Conservation (phyloP, 2,797 vertebrate species). For the Sciurus carolinensis region DNA sequence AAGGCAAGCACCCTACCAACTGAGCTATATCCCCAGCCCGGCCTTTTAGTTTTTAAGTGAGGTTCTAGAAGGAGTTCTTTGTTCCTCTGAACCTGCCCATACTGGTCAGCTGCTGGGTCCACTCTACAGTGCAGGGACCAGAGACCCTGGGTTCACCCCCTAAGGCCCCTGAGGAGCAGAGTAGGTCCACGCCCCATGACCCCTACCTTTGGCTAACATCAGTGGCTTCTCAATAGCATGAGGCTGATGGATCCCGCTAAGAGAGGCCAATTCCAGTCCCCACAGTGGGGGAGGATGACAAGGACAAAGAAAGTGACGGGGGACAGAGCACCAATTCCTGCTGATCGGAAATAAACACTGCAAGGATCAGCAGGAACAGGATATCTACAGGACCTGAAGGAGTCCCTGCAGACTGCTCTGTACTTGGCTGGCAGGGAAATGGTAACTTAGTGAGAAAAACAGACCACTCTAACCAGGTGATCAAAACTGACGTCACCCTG, state of each 20-base stretch:
- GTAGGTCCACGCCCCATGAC: neutral
- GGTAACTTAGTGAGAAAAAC: neutral
- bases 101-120: neutral
- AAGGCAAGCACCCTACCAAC: too few relatives aligned
- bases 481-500: neutral
- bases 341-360: conserved; percentile 29
- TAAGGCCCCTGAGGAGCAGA: neutral
- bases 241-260: neutral
- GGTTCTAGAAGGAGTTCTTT: conserved; percentile 22
- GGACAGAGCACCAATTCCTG: neutral
- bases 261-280: neutral
- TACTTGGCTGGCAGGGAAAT: neutral
- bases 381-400: conserved; percentile 51
- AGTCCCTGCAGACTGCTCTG: neutral
- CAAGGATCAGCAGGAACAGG: conserved; percentile 57
- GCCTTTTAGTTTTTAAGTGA: neutral
- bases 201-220: neutral
- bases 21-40: too few relatives aligned
- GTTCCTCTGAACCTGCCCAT: neutral
- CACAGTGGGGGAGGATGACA: neutral
- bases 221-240: neutral
- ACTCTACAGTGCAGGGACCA: neutral
- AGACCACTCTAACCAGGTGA: neutral
- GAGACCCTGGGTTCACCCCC: neutral
- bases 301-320: neutral